phyloP scores from a whole-genome alignment of 2,113 vertebrate species.

The Alethe castanea region DNA sequence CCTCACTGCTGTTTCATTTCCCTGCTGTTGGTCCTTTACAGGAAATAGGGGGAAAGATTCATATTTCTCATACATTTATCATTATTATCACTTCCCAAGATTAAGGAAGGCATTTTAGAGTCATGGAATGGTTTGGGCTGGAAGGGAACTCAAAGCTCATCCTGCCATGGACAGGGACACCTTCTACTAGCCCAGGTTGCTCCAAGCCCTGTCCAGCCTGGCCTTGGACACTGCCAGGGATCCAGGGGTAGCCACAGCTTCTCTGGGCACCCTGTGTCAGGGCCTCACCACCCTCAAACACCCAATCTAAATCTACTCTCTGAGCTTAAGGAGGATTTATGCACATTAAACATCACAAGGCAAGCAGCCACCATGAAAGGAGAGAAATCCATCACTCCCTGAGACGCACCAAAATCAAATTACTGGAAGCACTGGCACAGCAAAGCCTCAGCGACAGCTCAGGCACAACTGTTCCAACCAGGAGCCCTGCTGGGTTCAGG shows the following conservation, averaged over 20 bases:
- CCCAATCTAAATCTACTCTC: not conserved
- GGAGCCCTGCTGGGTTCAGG: not conserved
- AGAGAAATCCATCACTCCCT: not conserved
- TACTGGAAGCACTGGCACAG: not conserved
- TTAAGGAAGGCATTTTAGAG: not conserved
- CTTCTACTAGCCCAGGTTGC: accelerated
- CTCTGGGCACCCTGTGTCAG: not conserved
- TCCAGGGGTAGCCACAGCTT: not conserved
- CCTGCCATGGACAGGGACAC: not conserved
- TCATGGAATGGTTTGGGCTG: not conserved
- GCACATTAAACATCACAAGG: not conserved
- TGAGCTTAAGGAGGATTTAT: not conserved
- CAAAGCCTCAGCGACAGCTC: not conserved
- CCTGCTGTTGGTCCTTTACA: not conserved
- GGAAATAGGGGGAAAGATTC: not conserved
- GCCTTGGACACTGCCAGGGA: not conserved
- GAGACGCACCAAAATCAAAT: not conserved
- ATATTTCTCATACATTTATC: not conserved
- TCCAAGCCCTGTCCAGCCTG: accelerated
- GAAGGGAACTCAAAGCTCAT: not conserved
- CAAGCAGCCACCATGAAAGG: not conserved
- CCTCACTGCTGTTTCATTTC: not conserved
- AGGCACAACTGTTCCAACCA: not conserved
- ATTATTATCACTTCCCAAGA: not conserved
- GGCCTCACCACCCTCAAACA: not conserved